These are phyloP conservation scores for Melolontha melolontha DNA, from an alignment of 2,888 invertebrate species.

Conservation along the genomic window DNA sequence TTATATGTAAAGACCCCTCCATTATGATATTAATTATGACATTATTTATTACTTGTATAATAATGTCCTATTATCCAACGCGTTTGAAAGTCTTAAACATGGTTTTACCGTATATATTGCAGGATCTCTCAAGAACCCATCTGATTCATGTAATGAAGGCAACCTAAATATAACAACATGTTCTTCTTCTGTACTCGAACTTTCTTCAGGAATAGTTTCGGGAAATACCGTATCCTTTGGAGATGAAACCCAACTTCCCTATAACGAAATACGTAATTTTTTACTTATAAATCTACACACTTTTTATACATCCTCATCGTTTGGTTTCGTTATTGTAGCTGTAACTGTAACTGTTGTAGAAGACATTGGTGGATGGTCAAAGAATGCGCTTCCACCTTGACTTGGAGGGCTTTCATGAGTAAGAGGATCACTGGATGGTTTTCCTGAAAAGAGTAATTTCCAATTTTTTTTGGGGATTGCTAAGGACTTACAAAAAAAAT, in stretches of 20 bases:
- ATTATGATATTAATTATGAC: too few relatives aligned
- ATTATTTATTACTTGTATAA: too few relatives aligned
- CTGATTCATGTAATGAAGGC: conserved; percentile 79
- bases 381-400: conserved; percentile 69
- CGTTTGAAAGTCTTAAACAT: too few relatives aligned
- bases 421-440: conserved; percentile 52
- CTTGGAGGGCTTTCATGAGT: conserved; percentile 74
- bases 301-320: conserved; percentile 71
- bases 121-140: conserved; percentile 79
- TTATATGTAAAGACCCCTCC: too few relatives aligned
- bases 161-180: conserved; percentile 90
- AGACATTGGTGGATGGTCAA: conserved; percentile 64
- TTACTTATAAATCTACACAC: conserved; percentile 18
- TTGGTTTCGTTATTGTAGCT: conserved; percentile 62
- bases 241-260: conserved; percentile 84
- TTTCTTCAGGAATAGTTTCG: conserved; percentile 93
- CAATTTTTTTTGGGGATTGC: not conserved
- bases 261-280: conserved; percentile 44
- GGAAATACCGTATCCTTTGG: conserved; percentile 91
- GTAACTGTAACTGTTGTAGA: conserved; percentile 63
- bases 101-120: conserved; percentile 81
- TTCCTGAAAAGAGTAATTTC: conserved; percentile 44
- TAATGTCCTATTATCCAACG: too few relatives aligned
- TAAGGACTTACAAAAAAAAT: too few relatives aligned
- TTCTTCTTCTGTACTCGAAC: conserved; percentile 92